Evolutionary conservation across 2,113 vertebrate genomes (phyloP).

Genomic region (Brachionichthys hirsutus): DNA sequence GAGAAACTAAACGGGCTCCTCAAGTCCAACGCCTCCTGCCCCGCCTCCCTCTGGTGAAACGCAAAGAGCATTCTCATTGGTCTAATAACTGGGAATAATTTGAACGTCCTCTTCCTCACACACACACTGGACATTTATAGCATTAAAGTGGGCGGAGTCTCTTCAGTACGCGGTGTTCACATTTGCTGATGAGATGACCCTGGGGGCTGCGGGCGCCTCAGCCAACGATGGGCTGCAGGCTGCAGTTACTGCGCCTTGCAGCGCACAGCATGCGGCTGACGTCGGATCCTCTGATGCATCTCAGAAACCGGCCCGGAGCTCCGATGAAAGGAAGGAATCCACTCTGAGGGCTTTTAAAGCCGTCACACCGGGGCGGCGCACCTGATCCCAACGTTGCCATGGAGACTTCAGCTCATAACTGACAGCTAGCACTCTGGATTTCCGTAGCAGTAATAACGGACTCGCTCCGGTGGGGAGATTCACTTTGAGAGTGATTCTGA

Average conservation of each 20-base stretch:
- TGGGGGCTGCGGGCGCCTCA: conserved; percentile 26
- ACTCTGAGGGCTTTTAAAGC: conserved; percentile 6
- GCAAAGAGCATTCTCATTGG: no score
- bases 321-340: conserved; percentile 15
- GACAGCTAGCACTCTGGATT: conserved; percentile 12
- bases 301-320: conserved; percentile 8
- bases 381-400: background rate
- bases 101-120: background rate
- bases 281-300: conserved; percentile 23
- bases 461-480: conserved; percentile 1
- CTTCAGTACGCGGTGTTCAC: background rate
- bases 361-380: conserved; percentile 6
- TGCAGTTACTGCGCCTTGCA: conserved; percentile 46
- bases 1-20: no score
- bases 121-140: background rate
- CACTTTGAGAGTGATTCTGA: conserved; percentile 21
- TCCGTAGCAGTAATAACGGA: background rate
- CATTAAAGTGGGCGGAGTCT: no score
- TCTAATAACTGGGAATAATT: conserved; percentile 4
- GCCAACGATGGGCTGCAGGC: conserved; percentile 43
- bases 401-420: conserved; percentile 3
- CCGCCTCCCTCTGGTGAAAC: no score
- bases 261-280: conserved; percentile 27
- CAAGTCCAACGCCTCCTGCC: no score
- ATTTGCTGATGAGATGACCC: conserved; percentile 23